These are phyloP conservation scores for Glomeris maerens DNA, from an alignment of 1,140 invertebrate genomes.

Conservation along the genomic window DNA sequence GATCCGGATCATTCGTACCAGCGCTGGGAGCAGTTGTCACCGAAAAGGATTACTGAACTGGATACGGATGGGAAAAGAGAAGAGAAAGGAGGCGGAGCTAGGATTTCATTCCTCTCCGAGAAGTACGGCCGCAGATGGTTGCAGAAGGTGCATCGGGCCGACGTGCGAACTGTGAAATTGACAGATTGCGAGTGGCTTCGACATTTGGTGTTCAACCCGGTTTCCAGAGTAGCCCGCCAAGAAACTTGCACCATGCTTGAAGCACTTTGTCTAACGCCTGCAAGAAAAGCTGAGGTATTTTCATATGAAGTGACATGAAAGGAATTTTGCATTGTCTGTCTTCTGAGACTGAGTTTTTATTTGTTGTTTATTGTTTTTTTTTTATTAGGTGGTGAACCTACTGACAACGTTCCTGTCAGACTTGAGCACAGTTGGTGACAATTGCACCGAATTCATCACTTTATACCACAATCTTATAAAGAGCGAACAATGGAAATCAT, in stretches of 20 bases:
- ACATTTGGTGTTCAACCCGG: slow-evolving; percentile 76
- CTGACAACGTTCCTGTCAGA: slow-evolving; percentile 77
- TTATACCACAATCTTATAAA: slow-evolving; percentile 68
- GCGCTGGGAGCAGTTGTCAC: slow-evolving; percentile 50
- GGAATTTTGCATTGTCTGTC: neutral
- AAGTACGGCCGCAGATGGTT: slow-evolving; percentile 52
- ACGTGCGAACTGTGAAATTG: slow-evolving; percentile 30
- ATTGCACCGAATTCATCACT: slow-evolving; percentile 75
- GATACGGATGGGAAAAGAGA: slow-evolving; percentile 29
- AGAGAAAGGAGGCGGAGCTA: slow-evolving; percentile 33
- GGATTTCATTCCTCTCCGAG: slow-evolving; percentile 49
- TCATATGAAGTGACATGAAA: neutral
- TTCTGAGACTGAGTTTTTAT: neutral
- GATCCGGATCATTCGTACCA: slow-evolving; percentile 54
- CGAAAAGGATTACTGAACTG: slow-evolving; percentile 21
- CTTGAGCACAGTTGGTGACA: slow-evolving; percentile 68
- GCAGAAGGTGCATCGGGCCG: slow-evolving; percentile 23
- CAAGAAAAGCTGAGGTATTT: slow-evolving; percentile 24
- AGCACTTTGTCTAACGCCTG: slow-evolving; percentile 45
- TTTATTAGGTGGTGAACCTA: slow-evolving; percentile 57
- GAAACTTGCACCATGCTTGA: slow-evolving; percentile 79
- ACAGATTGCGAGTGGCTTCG: slow-evolving; percentile 65
- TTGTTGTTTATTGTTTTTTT: neutral
- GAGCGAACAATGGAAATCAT: slow-evolving; percentile 74
- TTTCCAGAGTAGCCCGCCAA: slow-evolving; percentile 70